Conservation (phyloP, 2,113 vertebrate genomes). For the Larimichthys polyactis region DNA sequence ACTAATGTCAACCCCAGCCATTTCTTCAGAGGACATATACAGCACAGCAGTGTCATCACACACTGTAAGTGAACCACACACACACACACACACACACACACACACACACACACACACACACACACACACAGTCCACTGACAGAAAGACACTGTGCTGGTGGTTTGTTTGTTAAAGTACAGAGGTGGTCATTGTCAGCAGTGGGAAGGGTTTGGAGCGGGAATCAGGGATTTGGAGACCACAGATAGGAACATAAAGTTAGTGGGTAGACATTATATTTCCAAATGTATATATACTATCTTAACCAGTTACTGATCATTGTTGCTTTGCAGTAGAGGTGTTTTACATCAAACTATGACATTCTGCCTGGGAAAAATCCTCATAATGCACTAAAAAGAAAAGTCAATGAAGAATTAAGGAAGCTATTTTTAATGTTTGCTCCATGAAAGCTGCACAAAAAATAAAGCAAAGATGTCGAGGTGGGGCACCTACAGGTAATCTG, state of each 20-base stretch:
- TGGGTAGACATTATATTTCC: background rate
- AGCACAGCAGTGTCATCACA: conserved; percentile 29
- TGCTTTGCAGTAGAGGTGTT: background rate
- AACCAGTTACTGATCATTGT: background rate
- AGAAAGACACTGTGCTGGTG: background rate
- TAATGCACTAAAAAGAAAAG: background rate
- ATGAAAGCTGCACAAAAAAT: background rate
- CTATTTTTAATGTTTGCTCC: background rate
- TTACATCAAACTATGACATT: background rate
- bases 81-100: background rate
- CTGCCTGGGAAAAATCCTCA: background rate
- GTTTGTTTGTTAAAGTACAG: background rate
- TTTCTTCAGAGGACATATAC: conserved; percentile 57
- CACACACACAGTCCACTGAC: background rate
- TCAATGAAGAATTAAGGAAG: background rate
- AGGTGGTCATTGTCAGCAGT: background rate
- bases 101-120: background rate
- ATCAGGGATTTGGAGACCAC: conserved; percentile 17
- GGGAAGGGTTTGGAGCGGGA: background rate
- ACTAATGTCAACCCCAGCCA: conserved; percentile 16
- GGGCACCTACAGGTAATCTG: too few relatives aligned
- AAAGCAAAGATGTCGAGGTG: background rate
- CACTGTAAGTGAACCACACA: background rate
- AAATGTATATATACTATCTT: background rate
- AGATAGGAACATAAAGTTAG: background rate